Conservation (phyloP, 2,113 vertebrate genomes). For the Hydrolagus affinis region DNA sequence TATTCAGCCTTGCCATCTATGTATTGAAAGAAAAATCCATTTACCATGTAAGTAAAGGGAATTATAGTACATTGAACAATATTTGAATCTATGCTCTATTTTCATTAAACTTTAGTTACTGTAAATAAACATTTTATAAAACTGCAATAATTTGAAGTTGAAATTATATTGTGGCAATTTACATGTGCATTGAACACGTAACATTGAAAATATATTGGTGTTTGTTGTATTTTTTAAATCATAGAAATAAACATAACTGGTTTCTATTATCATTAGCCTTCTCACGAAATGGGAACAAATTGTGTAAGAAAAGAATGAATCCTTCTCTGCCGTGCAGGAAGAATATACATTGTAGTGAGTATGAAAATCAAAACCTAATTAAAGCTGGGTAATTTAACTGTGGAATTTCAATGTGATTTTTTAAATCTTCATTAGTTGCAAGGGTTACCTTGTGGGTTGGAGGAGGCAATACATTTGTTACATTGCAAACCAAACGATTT, state of each 20-base stretch:
- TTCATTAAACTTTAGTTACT: no score
- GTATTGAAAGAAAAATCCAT: no score
- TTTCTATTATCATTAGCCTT: slow-evolving; percentile 3
- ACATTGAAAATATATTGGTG: no score
- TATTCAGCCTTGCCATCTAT: no score
- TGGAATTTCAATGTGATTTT: background rate
- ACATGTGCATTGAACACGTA: no score
- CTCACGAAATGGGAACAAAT: slow-evolving; percentile 16
- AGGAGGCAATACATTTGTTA: background rate
- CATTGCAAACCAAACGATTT: background rate
- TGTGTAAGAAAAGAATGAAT: background rate
- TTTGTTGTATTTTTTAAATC: no score
- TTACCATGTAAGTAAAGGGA: no score
- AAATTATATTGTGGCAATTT: no score
- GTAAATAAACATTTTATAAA: no score
- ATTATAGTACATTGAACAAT: no score
- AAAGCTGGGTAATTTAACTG: background rate
- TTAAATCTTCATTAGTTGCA: background rate
- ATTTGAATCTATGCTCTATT: no score
- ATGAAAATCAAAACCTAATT: background rate
- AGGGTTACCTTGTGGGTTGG: background rate
- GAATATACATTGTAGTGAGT: background rate
- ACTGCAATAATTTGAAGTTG: no score
- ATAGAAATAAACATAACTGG: background rate
- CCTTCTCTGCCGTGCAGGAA: background rate